Conservation (phyloP, 2,888 invertebrate genomes). For the Temnothorax rugatulus region DNA sequence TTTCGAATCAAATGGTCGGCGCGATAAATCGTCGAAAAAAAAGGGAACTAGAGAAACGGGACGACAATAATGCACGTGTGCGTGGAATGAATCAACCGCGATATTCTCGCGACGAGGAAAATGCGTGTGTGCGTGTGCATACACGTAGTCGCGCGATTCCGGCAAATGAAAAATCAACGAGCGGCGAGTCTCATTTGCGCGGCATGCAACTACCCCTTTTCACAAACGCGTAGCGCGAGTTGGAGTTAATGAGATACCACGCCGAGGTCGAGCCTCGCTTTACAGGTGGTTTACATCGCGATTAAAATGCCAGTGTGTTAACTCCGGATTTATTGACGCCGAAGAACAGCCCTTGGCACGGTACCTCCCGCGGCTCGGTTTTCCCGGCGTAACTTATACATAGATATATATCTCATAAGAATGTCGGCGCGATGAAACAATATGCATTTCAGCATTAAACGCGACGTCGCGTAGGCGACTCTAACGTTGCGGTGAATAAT, state of each 20-base stretch:
- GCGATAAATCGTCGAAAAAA: conserved; percentile 42
- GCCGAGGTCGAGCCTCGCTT: conserved; percentile 59
- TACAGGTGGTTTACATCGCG: conserved; percentile 75
- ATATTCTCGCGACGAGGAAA: conserved; percentile 30
- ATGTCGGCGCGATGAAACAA: conserved; percentile 64
- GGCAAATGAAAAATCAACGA: conserved; percentile 36
- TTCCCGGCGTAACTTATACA: conserved; percentile 37
- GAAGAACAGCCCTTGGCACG: conserved; percentile 66
- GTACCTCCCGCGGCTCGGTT: conserved; percentile 62
- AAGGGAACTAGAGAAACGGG: background rate
- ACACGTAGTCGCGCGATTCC: background rate
- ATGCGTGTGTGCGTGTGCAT: background rate
- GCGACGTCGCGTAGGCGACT: background rate
- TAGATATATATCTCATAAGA: conserved; percentile 39
- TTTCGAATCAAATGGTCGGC: conserved; percentile 30
- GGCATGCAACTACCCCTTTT: conserved; percentile 53
- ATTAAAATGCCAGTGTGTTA: conserved; percentile 68
- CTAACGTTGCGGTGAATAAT: background rate
- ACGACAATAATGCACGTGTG: conserved; percentile 44
- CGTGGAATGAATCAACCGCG: conserved; percentile 48
- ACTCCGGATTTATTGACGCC: conserved; percentile 71
- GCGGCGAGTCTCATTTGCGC: conserved; percentile 50
- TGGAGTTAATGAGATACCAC: conserved; percentile 60
- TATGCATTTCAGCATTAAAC: conserved; percentile 66
- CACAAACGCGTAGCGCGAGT: conserved; percentile 45